phyloP scores from a whole-genome alignment of 2,888 invertebrate genomes.

The Smittia sp. region DNA sequence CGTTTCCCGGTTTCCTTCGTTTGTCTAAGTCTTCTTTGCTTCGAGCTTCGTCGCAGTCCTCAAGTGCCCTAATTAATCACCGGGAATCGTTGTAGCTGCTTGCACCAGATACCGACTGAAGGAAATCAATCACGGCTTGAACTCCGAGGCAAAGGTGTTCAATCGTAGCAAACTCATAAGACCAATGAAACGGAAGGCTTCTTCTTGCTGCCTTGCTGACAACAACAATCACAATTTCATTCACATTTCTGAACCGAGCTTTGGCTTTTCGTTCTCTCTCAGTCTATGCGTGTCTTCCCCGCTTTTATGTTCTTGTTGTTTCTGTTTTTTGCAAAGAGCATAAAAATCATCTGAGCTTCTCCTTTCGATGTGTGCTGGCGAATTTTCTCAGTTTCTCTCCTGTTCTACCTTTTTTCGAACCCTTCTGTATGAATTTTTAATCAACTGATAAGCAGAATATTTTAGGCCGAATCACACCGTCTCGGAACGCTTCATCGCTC shows the following conservation, averaged over 20 bases:
- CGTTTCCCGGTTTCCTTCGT: not conserved
- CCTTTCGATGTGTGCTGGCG: not conserved
- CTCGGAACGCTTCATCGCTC: not conserved
- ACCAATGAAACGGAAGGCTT: not conserved
- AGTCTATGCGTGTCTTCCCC: not conserved
- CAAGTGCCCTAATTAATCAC: not conserved
- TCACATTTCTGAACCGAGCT: slow-evolving; percentile 4
- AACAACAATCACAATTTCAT: slow-evolving; percentile 32
- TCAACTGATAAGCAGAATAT: slow-evolving; percentile 14
- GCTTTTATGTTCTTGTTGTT: slow-evolving; percentile 14
- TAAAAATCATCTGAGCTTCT: slow-evolving; percentile 21
- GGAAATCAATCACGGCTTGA: too few species aligned
- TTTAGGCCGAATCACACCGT: not conserved
- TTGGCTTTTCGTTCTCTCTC: slow-evolving; percentile 20
- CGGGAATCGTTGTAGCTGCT: not conserved
- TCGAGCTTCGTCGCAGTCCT: not conserved
- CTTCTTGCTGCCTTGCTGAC: not conserved
- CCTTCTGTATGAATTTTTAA: slow-evolving; percentile 18
- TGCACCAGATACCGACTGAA: too few species aligned
- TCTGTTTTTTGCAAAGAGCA: slow-evolving; percentile 5
- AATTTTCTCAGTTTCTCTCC: slow-evolving; percentile 6
- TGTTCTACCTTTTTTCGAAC: not conserved
- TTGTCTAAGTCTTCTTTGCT: not conserved
- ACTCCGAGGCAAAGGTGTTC: not conserved
- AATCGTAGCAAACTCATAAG: not conserved